Percentiles rank a stretch among this genome's conserved stretches.
Evolutionary conservation across 1,140 invertebrate genomes (phyloP).

Genomic region (Drosophila prosaltans): DNA sequence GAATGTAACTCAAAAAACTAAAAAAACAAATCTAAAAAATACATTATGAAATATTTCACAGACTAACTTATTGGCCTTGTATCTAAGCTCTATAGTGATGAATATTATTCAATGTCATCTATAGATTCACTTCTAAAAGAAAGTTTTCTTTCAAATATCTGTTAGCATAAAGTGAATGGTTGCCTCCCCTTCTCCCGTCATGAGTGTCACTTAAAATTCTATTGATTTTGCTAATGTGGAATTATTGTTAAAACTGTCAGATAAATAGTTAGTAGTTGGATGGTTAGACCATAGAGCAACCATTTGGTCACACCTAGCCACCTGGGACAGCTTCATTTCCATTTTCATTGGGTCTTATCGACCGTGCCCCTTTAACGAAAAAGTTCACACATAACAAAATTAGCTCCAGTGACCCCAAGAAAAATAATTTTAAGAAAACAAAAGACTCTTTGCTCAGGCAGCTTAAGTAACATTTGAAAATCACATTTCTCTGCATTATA

Average conservation of each 20-base stretch:
- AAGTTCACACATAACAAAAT: slow-evolving; percentile 67
- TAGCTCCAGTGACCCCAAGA: slow-evolving; percentile 31
- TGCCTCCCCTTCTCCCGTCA: not conserved
- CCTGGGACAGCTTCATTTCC: slow-evolving; percentile 65
- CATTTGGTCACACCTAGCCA: slow-evolving; percentile 44
- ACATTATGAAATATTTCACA: too few relatives aligned
- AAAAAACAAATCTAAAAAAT: too few relatives aligned
- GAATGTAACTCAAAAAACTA: too few relatives aligned
- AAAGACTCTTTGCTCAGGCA: slow-evolving; percentile 60
- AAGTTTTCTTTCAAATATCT: not conserved
- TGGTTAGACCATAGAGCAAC: not conserved
- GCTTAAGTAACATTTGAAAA: slow-evolving; percentile 53
- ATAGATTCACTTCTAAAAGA: too few relatives aligned
- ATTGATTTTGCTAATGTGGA: slow-evolving; percentile 13
- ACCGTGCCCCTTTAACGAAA: slow-evolving; percentile 30
- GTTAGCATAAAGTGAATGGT: not conserved
- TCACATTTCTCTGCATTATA: slow-evolving; percentile 37
- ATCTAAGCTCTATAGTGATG: too few relatives aligned
- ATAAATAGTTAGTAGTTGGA: slow-evolving; percentile 27
- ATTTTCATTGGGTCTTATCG: slow-evolving; percentile 49
- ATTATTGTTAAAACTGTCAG: slow-evolving; percentile 10
- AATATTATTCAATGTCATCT: too few relatives aligned
- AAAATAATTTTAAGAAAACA: slow-evolving; percentile 34
- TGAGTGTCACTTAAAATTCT: slow-evolving; percentile 8
- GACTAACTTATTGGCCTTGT: too few relatives aligned